phyloP scores from a whole-genome alignment of 1,140 invertebrate genomes.

The Calycopis cecrops region DNA sequence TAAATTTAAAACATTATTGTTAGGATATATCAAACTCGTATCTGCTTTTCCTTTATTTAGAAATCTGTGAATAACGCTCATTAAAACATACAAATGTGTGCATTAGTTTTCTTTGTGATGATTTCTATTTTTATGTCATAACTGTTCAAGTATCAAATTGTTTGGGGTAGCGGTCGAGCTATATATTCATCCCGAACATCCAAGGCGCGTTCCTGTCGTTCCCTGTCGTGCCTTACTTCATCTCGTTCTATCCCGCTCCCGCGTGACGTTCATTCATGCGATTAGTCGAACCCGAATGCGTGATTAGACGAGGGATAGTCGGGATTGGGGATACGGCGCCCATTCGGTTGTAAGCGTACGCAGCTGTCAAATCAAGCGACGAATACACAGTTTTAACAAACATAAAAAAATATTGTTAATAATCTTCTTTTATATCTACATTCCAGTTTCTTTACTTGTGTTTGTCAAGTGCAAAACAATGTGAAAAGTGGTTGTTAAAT shows the following conservation, averaged over 20 bases:
- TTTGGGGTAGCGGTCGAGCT: constrained; percentile 11
- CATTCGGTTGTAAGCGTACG: constrained; percentile 20
- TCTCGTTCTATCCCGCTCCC: constrained; percentile 39
- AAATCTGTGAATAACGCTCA: constrained; percentile 12
- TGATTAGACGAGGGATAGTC: constrained; percentile 50
- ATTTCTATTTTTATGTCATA: neutral
- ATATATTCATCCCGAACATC: constrained; percentile 18
- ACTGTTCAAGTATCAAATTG: constrained; percentile 11
- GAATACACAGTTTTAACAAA: constrained; percentile 35
- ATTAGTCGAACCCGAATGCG: constrained; percentile 41
- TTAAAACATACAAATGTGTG: neutral
- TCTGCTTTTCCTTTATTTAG: constrained; percentile 5
- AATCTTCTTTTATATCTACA: constrained; percentile 6
- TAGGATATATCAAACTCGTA: constrained; percentile 12
- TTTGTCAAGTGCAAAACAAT: constrained; percentile 74
- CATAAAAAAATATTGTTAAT: constrained; percentile 15
- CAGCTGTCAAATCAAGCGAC: constrained; percentile 68
- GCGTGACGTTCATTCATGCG: constrained; percentile 57
- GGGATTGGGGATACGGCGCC: constrained; percentile 42
- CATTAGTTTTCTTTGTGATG: constrained; percentile 19
- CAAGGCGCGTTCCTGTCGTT: constrained; percentile 45
- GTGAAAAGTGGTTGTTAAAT: constrained; percentile 73
- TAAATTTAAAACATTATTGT: constrained; percentile 15
- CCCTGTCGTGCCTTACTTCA: constrained; percentile 56
- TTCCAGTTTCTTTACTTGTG: constrained; percentile 73